Evolutionary conservation across 2,888 invertebrate species (phyloP).

Genomic region (Himalopsyche kuldschensis): DNA sequence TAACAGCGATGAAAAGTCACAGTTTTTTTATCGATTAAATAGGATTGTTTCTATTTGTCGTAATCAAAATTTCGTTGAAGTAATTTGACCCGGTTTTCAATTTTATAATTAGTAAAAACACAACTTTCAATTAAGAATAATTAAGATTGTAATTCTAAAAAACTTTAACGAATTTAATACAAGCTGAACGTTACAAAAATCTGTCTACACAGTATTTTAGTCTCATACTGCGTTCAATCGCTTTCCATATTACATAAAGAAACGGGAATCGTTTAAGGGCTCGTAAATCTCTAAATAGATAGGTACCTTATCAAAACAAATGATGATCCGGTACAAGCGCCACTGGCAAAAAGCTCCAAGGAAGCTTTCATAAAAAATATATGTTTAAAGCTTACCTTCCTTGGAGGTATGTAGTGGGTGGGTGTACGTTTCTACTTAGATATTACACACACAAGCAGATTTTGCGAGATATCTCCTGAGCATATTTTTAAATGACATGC

Average conservation of each 20-base stretch:
- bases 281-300: background rate
- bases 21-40: too few species aligned
- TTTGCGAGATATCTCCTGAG: background rate
- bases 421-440: background rate
- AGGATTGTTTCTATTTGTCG: too few species aligned
- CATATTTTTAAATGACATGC: background rate
- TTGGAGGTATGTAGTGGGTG: background rate
- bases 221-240: background rate
- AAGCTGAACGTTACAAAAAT: too few species aligned
- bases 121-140: too few species aligned
- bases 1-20: too few species aligned
- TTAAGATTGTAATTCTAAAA: too few species aligned
- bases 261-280: background rate
- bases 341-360: background rate
- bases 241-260: background rate
- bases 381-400: conserved; percentile 7
- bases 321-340: background rate
- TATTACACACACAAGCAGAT: background rate
- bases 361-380: conserved; percentile 3
- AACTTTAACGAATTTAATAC: too few species aligned
- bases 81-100: too few species aligned
- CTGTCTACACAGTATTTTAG: too few species aligned
- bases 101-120: too few species aligned
- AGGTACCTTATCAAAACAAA: background rate
- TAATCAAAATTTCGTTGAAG: too few species aligned